These are phyloP conservation scores for Nyleta sp. DNA, from an alignment of 2,888 invertebrate genomes.

Conservation along the genomic window DNA sequence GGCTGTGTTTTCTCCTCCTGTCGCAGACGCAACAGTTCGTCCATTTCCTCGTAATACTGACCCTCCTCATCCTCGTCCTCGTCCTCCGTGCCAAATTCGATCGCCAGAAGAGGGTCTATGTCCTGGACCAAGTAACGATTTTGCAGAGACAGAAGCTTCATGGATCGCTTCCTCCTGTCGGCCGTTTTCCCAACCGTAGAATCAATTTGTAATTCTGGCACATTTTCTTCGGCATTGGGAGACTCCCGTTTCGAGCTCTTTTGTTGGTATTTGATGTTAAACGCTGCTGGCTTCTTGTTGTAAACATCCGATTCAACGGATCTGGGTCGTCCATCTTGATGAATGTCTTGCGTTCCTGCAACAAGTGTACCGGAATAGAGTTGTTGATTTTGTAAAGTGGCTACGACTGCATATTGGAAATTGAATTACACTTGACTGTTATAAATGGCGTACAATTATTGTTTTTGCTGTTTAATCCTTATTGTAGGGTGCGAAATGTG, in stretches of 20 bases:
- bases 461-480: not conserved
- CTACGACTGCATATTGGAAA: not conserved
- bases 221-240: too few species aligned
- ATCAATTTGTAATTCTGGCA: constrained; percentile 76
- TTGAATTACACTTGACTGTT: constrained; percentile 12
- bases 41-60: constrained; percentile 73
- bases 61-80: constrained; percentile 68
- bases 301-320: constrained; percentile 14
- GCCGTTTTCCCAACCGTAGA: constrained; percentile 73
- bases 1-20: constrained; percentile 66
- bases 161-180: constrained; percentile 67
- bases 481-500: not conserved
- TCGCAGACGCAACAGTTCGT: constrained; percentile 73
- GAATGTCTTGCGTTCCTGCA: constrained; percentile 34
- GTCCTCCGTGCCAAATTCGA: constrained; percentile 64
- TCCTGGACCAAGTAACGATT: constrained; percentile 39
- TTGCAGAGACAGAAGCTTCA: constrained; percentile 48
- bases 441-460: not conserved
- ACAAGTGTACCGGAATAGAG: constrained; percentile 31
- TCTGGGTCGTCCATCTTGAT: constrained; percentile 28
- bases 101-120: constrained; percentile 31
- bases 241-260: constrained; percentile 16
- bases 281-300: constrained; percentile 36
- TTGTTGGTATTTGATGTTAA: constrained; percentile 68
- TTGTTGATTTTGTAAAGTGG: not conserved